Evolutionary conservation across 2,797 vertebrate species (phyloP), one percentile per base, ranked within the genome.

Genomic region (Phataginus tricuspis): DNA sequence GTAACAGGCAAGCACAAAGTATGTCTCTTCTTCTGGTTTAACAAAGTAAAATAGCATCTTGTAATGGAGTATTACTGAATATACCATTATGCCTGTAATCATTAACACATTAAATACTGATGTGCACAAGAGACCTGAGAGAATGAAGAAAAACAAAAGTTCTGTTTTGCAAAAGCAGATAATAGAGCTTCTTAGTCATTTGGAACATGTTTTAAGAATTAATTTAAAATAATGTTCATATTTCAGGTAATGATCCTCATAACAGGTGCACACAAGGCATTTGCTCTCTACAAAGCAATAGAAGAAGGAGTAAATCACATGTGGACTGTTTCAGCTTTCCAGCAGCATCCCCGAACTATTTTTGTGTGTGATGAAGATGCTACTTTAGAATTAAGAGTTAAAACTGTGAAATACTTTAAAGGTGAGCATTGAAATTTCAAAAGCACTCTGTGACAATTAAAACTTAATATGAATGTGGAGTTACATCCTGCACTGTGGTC

Each of bases 401-500:
- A 99, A 98, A 99, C 99, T 90, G 99, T 99, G 95, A 99, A 99
- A 95, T 99, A 99, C 97, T 99, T 99, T 98, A 99, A 99, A 99
- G 99, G 99, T 99, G 98, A 99, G 99, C 96, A 97, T 16, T 98
- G 96, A 98, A 75, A 88, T 95, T 93, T 93, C 11, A 39, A n/a
- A 90, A 77, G 34, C 0, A 93, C 7, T 63, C 19, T 88, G 63
- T 39, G 37, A 86, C n/a, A 66, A 23, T 59, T 66, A 80, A 95
- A 95, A 51, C 29, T 42, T 85, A 55, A 5, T 77, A 9, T 68
- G 34, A 84, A 27, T 91, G 7, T 89, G 53, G 55, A 42, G 68
- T 66, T 94, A 63, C 21, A 69, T 63, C 45, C 87, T n/a, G 29
- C 85, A 37, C n/a, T 88, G n/a, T 42, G 39, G 42, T 66, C 25